A percentile compares a stretch with the other conserved stretches of the same genome.
Evolutionary conservation across 2,888 invertebrate species (phyloP).

Genomic region (Philhelius pedissequus): DNA sequence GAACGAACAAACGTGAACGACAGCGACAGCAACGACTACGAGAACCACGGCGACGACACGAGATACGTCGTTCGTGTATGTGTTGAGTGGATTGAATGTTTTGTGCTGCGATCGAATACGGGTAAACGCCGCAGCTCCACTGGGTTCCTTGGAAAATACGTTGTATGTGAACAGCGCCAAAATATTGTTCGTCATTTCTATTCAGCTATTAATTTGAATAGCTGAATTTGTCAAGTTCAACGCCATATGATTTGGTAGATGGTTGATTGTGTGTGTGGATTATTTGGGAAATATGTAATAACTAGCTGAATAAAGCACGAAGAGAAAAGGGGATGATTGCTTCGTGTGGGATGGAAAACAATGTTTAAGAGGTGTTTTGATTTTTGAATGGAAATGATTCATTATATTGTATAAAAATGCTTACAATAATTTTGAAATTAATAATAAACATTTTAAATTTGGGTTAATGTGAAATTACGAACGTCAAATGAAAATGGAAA

Average conservation of each 20-base stretch:
- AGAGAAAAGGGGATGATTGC: background rate
- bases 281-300: background rate
- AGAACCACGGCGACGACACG: conserved; percentile 56
- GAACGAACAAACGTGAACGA: conserved; percentile 53
- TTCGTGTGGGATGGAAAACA: too few relatives aligned
- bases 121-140: conserved; percentile 71
- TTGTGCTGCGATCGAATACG: conserved; percentile 71
- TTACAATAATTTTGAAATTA: background rate
- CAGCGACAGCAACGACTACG: conserved; percentile 53
- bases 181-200: conserved; percentile 67
- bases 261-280: conserved; percentile 34
- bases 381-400: background rate
- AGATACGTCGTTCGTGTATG: conserved; percentile 66
- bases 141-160: conserved; percentile 70
- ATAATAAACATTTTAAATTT: background rate
- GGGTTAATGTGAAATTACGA: background rate
- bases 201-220: conserved; percentile 50
- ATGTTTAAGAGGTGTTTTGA: too few relatives aligned
- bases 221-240: conserved; percentile 65
- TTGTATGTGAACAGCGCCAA: conserved; percentile 68
- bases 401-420: too few relatives aligned
- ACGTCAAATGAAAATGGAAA: background rate
- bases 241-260: conserved; percentile 56
- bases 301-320: conserved; percentile 35
- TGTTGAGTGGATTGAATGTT: conserved; percentile 70